Evolutionary conservation across 23 tunicate genomes (phyloP), one percentile per base, ranked within the genome.

Genomic region (Ciona savignyi): DNA sequence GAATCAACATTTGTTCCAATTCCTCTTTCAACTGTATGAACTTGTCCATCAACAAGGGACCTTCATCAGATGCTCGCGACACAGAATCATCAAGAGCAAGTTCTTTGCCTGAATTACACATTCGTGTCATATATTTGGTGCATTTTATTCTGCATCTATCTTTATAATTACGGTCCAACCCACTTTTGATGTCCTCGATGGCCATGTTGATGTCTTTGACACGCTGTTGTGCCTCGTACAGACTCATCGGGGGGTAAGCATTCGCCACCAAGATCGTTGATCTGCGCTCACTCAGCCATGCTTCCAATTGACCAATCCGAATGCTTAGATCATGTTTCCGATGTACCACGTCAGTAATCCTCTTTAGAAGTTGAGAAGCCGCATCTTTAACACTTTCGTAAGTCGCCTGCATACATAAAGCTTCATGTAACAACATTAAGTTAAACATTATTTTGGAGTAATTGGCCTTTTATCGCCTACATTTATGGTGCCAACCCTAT

Each of bases 251-350:
- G 15, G 73, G 78, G 68, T 60, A 81, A 0, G 89, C 64, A 51
- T 64, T 71, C 27, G 79, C 51, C 2, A 89, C 65, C 2, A 66
- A 51, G 29, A 75, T 64, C 0, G 87, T 32, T 0, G 96, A 66
- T 68, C 74, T 66, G 62, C 74, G 69, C 70, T 89, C 96, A 28
- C 68, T 69, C 70, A 89, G 63, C 96, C 96, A 89, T 23, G 81
- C 74, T 27, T 72, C 81, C 35, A 73, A 29, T 51, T 83, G 81
- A 3, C 67, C 83, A 35, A 89, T 67, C 63, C 78, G 83, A 33
- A 89, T 30, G 70, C 70, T 85, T 49, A 89, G 28, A 62, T 83
- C 89, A 31, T 85, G 85, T 23, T 79, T 80, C 21, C 63, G 72
- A 35, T 75, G 78, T 9, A 85, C 89, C 3, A 78, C 32, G 22